Evolutionary conservation across 2,888 invertebrate species (phyloP), one percentile per base, ranked within the genome.

Genomic region (Chesias legatella): DNA sequence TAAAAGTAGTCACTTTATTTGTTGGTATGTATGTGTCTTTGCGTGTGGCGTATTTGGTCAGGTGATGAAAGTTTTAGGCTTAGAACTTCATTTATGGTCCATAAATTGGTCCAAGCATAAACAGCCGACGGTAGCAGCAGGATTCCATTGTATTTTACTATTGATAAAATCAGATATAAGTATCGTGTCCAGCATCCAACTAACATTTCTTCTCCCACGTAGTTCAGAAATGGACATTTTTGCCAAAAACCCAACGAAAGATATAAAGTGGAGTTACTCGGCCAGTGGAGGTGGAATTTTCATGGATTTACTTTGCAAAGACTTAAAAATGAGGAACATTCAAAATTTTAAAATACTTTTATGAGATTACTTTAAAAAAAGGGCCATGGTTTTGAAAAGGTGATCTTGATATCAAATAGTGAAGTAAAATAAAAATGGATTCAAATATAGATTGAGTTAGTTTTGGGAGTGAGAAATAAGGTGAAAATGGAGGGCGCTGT

Each of bases 401-500:
- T 60, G 48, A 59, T 45, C 39, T n/a, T 35, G 41, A 41, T 49
- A 8, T 32, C 28, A 40, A 48, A 48, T 52, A 55, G 61, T 52
- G 33, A 47, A 59, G 55, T 56, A 31, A 28, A 28, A 24, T 32
- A 60, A 74, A 58, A 47, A 85, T 83, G 85, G 78, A 72, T 67
- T 70, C 72, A 32, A 77, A 73, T 56, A 73, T 76, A 72, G 67
- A 75, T 57, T 80, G 33, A 52, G 33, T 30, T 46, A 68, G 67
- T 39, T 52, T 66, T 68, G 62, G 48, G 34, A 46, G 33, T 34
- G 46, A 30, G 53, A 45, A 22, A 33, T 23, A 28, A 30, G 24
- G 28, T 51, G 33, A 74, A 72, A 56, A 90, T 90, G 90, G 90
- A 90, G 67, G 84, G 89, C 69, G 89, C 89, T 58, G 77, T 86